Base-by-base conservation (phyloP, 2,797 vertebrate species). In the Diglossa cyanea region DNA sequence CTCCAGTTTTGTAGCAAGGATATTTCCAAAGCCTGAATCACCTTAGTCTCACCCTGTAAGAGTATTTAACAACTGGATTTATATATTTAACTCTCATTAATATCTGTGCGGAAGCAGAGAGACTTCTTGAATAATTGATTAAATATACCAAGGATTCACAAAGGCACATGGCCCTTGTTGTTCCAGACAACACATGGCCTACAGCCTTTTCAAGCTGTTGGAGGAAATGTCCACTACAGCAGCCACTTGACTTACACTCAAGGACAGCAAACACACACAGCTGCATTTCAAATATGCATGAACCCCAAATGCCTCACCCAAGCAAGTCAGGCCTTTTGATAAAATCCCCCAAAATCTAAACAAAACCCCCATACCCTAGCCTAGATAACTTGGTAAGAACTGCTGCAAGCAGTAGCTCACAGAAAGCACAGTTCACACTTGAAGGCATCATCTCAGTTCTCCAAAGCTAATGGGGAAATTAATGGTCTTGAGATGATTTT, bases 401-500 rank as follows among this genome's bases (percentile, higher is more conserved):
- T 35, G n/a, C 16, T 37, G 8, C 0, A 1, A 86, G 40, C 19
- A 75, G 42, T 2, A 76, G 9, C 42, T 61, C 17, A 30, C 6
- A 53, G 55, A 51, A 86, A 39, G 35, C 28, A 31, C 1, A 75
- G 42, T 12, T 60, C 31, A 48, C 19, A 40, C 37, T 70, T 57
- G 37, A 73, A 44, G 8, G 16, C 37, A 47, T 77, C 24, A 33
- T 28, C 53, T 75, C 58, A 67, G 37, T 10, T 45, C 37, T 67
- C 24, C 60, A 65, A n/a, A 55, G 39, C 13, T 33, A 89, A 47
- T 17, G 16, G 7, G 6, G 39, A 79, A 87, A 66, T 47, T 10
- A 58, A 1, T 0, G 0, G 33, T 21, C 14, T 9, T 45, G 7
- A 53, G 9, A 16, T 24, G 16, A 44, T 44, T 33, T 17, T 17